Percentiles rank a stretch among this genome's conserved stretches.
phyloP scores from a whole-genome alignment of 2,113 vertebrate species.

The Catharus minimus region DNA sequence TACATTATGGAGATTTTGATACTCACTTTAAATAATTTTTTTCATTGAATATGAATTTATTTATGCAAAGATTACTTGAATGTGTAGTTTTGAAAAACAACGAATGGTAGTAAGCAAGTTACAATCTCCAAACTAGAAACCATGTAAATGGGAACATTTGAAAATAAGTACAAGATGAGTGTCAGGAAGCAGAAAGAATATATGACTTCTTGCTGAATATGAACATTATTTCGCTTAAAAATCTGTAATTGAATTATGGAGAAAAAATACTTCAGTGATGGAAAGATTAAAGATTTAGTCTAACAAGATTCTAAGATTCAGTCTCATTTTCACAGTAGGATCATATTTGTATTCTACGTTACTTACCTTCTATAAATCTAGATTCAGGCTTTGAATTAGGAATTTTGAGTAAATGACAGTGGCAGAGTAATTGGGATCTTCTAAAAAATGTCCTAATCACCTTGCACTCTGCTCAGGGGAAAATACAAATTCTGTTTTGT shows the following conservation, averaged over 20 bases:
- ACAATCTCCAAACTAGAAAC: background rate
- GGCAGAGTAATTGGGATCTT: background rate
- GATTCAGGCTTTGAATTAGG: background rate
- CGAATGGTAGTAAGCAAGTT: background rate
- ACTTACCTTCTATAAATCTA: background rate
- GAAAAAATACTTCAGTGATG: background rate
- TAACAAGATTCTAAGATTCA: background rate
- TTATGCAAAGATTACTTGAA: background rate
- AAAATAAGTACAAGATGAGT: background rate
- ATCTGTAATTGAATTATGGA: background rate
- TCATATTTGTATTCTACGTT: background rate
- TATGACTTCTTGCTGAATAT: background rate
- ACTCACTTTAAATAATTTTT: background rate
- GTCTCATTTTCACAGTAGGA: background rate
- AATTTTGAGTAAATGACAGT: background rate
- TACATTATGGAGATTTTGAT: background rate
- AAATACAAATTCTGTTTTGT: background rate
- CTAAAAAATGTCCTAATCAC: background rate
- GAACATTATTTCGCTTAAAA: background rate
- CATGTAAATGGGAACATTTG: background rate
- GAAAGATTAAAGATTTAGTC: slow-evolving; percentile 31
- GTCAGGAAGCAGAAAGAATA: background rate
- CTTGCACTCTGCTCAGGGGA: background rate
- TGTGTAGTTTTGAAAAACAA: background rate
- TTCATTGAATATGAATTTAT: background rate